Conservation (phyloP, 1,140 invertebrate species). For the Trachymyrmex septentrionalis region DNA sequence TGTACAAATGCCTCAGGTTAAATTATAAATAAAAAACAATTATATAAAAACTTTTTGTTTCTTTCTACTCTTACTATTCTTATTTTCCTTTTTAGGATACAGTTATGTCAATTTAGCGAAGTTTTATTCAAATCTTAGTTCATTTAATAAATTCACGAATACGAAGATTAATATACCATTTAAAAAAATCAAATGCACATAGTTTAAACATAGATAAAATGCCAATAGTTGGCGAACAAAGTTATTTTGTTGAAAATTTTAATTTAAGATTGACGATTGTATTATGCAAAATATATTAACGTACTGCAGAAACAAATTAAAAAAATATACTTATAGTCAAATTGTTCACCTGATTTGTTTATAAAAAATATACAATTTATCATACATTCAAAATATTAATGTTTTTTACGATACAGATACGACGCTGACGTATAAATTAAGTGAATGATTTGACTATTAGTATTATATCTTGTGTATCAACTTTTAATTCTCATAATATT, state of each 20-base stretch:
- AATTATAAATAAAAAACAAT: conserved; percentile 34
- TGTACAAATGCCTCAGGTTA: background rate
- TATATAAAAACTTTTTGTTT: conserved; percentile 10
- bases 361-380: conserved; percentile 20
- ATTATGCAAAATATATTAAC: conserved; percentile 26
- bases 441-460: conserved; percentile 49
- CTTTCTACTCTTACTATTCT: background rate
- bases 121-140: background rate
- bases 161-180: conserved; percentile 16
- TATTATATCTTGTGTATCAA: conserved; percentile 7
- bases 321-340: conserved; percentile 64
- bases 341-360: conserved; percentile 47
- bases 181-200: conserved; percentile 5
- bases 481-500: conserved; percentile 53
- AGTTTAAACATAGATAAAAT: conserved; percentile 9
- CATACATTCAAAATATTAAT: conserved; percentile 15
- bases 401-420: background rate
- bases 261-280: background rate
- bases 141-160: conserved; percentile 6
- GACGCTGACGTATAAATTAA: background rate
- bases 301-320: conserved; percentile 1
- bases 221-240: conserved; percentile 12
- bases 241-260: background rate
- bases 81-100: background rate
- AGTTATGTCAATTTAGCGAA: background rate